Conservation (phyloP, 1,140 invertebrate genomes). For the Sinella curviseta region DNA sequence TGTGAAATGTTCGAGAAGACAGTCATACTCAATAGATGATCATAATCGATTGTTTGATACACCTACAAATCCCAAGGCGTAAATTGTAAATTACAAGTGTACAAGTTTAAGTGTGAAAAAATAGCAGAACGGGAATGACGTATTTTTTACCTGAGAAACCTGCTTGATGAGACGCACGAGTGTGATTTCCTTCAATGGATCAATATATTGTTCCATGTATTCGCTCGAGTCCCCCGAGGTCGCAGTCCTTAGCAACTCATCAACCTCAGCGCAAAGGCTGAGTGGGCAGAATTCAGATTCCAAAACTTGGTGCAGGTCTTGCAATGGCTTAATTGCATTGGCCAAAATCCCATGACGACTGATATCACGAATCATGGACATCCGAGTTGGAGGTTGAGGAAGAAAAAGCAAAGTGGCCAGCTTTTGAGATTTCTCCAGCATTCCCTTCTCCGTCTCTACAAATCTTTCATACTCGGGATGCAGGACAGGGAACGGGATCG, state of each 20-base stretch:
- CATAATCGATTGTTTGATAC: constrained; percentile 89
- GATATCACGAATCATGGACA: constrained; percentile 85
- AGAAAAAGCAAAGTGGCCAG: constrained; percentile 85
- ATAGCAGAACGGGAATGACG: too few species aligned
- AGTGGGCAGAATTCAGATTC: constrained; percentile 95
- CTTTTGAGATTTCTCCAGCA: constrained; percentile 88
- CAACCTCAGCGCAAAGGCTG: constrained; percentile 76
- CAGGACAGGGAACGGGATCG: constrained; percentile 89
- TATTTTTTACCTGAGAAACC: constrained; percentile 55
- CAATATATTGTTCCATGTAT: constrained; percentile 76
- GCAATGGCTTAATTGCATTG: constrained; percentile 80
- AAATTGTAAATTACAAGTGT: too few species aligned
- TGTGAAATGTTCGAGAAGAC: constrained; percentile 80
- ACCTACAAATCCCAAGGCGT: too few species aligned
- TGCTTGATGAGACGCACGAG: constrained; percentile 85
- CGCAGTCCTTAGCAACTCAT: constrained; percentile 66
- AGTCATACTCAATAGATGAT: constrained; percentile 77
- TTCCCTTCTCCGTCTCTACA: constrained; percentile 93
- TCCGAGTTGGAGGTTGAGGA: constrained; percentile 83
- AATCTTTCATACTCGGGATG: constrained; percentile 95
- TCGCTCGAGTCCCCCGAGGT: constrained; percentile 51
- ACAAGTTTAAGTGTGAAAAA: too few species aligned
- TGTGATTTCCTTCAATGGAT: constrained; percentile 85
- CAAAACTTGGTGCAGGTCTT: constrained; percentile 87
- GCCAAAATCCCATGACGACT: constrained; percentile 80